Base-by-base conservation (phyloP, 2,797 vertebrate genomes). In the Gymnopithys bicolor region DNA sequence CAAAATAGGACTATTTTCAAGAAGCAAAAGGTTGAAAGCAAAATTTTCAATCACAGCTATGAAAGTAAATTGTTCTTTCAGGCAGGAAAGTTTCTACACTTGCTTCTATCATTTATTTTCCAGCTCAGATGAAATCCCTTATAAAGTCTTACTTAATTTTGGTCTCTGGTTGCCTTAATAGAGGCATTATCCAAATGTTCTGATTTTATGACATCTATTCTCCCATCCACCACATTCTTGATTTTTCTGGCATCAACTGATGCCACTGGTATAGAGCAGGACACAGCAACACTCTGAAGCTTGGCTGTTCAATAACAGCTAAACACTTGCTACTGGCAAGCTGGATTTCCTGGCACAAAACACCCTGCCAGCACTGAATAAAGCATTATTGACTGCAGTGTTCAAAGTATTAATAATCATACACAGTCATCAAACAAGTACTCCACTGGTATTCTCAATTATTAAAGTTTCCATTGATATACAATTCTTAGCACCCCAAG, bases 391-490 rank as follows among this genome's bases (percentile, higher is more conserved):
- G 79, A 84, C 45, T 91, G 48, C 43, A 83, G 62, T 84, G 66
- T 91, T 90, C 62, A 49, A 73, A 77, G 52, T 59, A 81, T 73
- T 84, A 88, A 86, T 79, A 62, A 62, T 76, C 6, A 11, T 27
- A 92, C 32, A 48, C 43, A 33, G 48, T 69, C 91, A 80, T 79
- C 52, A 96, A 95, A 66, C 28, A 94, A 76, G 69, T 32, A 63
- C 71, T 95, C 24, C 24, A 35, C 14, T 86, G 43, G 35, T 68
- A 87, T 71, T 28, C 52, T 94, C 45, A 32, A 58, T 84, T 96
- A 91, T 89, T 95, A 81, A 95, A 80, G 17, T 94, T 96, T 91
- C 80, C 39, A 66, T 68, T 46, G 35, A 32, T 76, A 51, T 56
- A 92, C 96, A 92, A 84, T 37, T 24, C 41, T 51, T 60, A 64